A percentile compares a stretch with the other conserved stretches of the same genome.
Evolutionary conservation across 2,797 vertebrate species (phyloP).

Genomic region (Epinephelus awoara): DNA sequence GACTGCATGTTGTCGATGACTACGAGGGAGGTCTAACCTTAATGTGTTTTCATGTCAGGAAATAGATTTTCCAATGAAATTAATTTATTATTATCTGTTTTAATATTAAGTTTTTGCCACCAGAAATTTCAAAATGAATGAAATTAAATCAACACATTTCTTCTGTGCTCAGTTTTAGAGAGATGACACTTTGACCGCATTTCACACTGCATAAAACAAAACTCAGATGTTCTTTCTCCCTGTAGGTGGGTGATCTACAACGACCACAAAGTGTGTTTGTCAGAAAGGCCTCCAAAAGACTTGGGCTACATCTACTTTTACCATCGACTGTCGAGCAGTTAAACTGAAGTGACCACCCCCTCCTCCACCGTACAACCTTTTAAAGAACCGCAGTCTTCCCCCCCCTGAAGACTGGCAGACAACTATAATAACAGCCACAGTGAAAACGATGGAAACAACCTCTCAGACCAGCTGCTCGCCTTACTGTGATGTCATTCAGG

Average conservation of each 20-base stretch:
- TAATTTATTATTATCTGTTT: not conserved
- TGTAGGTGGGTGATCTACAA: slow-evolving; percentile 99
- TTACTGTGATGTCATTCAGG: slow-evolving; percentile 68
- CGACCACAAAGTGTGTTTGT: slow-evolving; percentile 98
- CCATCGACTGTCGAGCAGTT: slow-evolving; percentile 94
- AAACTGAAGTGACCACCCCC: slow-evolving; percentile 66
- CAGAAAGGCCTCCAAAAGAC: slow-evolving; percentile 97
- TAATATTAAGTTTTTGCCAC: not conserved
- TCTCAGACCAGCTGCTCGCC: slow-evolving; percentile 77
- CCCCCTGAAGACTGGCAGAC: slow-evolving; percentile 76
- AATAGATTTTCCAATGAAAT: not conserved
- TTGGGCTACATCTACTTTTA: slow-evolving; percentile 99
- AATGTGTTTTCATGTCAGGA: slow-evolving; percentile 13
- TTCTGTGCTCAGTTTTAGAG: not conserved
- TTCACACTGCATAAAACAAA: not conserved
- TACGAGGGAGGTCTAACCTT: not conserved
- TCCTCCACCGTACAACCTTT: slow-evolving; percentile 70
- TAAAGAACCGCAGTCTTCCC: slow-evolving; percentile 84
- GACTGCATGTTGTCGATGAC: slow-evolving; percentile 1
- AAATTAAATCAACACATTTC: slow-evolving; percentile 19
- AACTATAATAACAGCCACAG: slow-evolving; percentile 63
- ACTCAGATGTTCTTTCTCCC: slow-evolving; percentile 17
- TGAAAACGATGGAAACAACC: slow-evolving; percentile 77
- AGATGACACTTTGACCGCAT: slow-evolving; percentile 6
- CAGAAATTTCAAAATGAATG: slow-evolving; percentile 15